Percentiles rank a stretch among this genome's conserved stretches.
Evolutionary conservation across 1,140 invertebrate species (phyloP).

Genomic region (Bemisia tabaci): DNA sequence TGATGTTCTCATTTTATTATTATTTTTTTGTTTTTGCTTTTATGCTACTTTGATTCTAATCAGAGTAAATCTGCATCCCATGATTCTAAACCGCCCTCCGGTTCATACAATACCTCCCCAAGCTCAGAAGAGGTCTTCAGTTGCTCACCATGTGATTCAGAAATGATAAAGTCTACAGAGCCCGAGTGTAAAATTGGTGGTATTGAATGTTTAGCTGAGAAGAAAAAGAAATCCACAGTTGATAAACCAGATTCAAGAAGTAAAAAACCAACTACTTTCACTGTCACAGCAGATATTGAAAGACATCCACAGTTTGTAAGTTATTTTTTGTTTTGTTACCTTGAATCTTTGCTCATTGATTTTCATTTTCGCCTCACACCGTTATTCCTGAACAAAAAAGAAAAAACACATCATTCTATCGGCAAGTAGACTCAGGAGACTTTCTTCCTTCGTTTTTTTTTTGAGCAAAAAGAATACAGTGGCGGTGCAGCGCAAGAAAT

Average conservation of each 20-base stretch:
- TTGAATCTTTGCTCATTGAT: too few relatives aligned
- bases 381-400: too few relatives aligned
- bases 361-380: too few relatives aligned
- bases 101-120: background rate
- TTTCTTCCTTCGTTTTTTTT: too few relatives aligned
- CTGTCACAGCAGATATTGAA: background rate
- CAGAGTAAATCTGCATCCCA: background rate
- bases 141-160: background rate
- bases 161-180: background rate
- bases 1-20: too few relatives aligned
- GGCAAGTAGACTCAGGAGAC: too few relatives aligned
- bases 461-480: too few relatives aligned
- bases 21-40: background rate
- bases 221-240: background rate
- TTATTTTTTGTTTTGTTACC: too few relatives aligned
- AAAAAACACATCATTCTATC: too few relatives aligned
- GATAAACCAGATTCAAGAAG: background rate
- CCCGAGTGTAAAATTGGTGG: background rate
- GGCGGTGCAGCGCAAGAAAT: too few relatives aligned
- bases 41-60: background rate
- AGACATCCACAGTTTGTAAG: background rate
- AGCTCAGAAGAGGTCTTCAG: background rate
- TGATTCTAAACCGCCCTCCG: background rate
- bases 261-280: background rate
- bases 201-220: background rate